Evolutionary conservation across 2,113 vertebrate species (phyloP), one percentile per base, ranked within the genome.

Genomic region (Speoplatyrhinus poulsoni): DNA sequence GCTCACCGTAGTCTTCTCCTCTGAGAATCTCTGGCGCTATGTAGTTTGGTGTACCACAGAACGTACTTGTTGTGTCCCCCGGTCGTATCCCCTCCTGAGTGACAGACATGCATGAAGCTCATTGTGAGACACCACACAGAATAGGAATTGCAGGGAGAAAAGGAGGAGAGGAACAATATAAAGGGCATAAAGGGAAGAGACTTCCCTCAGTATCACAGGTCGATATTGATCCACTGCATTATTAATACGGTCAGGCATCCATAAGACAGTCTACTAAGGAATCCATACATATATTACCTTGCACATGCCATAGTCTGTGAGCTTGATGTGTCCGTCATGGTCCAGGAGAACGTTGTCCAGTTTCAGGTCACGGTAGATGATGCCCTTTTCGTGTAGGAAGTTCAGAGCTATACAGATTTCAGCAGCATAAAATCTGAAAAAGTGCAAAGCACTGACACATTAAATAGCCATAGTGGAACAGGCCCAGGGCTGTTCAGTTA

Each of bases 271-370:
- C 19, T 54, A 3, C 10, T 16, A 66, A 52, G 36, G 49, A 46
- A 62, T 33, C 49, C 15, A 50, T 60, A 9, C 1, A 9, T 55
- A 8, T 6, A 80, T 58, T 79, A 95, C 98, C 94, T 99, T 99
- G 94, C 98, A 99, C 98, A 99, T 99, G 93, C 98, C 98, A 0
- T 99, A 99, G 89, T 99, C 98, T 1, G 98, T 99, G 69, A 99
- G 84, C 62, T 99, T 99, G 91, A 99, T 97, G 82, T 99, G 98
- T 81, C 98, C 98, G 0, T 99, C 96, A 0, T 97, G 94, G 52
- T 99, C 98, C 69, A 99, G 71, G 10, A 99, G 95, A 17, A 99
- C 98, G n/a, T 99, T 99, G 92, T 99, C 98, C 81, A 99, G 90
- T 84, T 99, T 99, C 78, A 99, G 91, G 75, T 99, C 98, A 64